These are phyloP conservation scores for Nymphalis urticae DNA, from an alignment of 2,888 invertebrate species.

Conservation along the genomic window DNA sequence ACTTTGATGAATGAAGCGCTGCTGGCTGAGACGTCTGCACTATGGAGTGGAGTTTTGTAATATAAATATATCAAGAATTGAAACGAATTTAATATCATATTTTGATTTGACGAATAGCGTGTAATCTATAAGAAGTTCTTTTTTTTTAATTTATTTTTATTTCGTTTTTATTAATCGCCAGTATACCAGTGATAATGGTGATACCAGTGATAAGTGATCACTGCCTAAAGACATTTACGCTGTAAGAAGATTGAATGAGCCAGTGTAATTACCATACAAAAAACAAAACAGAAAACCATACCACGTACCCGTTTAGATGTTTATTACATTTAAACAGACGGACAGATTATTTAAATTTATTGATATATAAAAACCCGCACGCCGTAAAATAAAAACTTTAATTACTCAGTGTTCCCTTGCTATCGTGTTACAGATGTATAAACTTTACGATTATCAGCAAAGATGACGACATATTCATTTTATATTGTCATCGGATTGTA, in stretches of 20 bases:
- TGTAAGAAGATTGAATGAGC: too few species aligned
- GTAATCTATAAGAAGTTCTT: too few species aligned
- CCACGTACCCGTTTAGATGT: conserved; percentile 37
- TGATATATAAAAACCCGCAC: conserved; percentile 48
- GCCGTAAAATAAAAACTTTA: conserved; percentile 52
- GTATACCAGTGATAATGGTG: too few species aligned
- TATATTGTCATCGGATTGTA: neutral
- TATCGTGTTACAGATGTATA: conserved; percentile 48
- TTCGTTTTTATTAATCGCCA: too few species aligned
- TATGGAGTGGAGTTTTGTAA: neutral
- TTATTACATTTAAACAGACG: conserved; percentile 43
- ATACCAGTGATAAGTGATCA: too few species aligned
- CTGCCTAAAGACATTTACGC: too few species aligned
- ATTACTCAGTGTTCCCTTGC: conserved; percentile 49
- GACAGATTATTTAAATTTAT: conserved; percentile 48
- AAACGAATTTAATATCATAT: conserved; percentile 7
- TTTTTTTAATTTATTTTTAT: too few species aligned
- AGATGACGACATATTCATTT: neutral
- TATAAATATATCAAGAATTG: conserved; percentile 8
- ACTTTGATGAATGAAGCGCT: conserved; percentile 67
- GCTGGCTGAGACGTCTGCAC: neutral
- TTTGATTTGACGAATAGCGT: neutral
- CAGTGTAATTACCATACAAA: too few species aligned
- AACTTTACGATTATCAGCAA: conserved; percentile 28
- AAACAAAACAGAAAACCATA: conserved; percentile 1